Evolutionary conservation across 2,797 vertebrate species (phyloP), one percentile per base, ranked within the genome.

Genomic region (Falco rusticolus): DNA sequence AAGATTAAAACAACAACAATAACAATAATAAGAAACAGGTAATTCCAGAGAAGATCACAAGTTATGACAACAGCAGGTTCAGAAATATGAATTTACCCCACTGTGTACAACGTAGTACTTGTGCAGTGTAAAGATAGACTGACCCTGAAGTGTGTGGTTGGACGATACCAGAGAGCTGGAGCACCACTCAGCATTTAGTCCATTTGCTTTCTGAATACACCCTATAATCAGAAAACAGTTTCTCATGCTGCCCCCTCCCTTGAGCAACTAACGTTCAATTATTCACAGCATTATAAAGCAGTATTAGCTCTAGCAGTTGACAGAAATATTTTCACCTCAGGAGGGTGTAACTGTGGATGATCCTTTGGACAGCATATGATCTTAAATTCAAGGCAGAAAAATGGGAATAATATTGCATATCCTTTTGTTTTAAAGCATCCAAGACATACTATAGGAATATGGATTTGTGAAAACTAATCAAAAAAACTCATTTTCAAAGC

Each of bases 211-310:
- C 88, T 95, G 96, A 97, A 95, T 97, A 95, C 92, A 97, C 90
- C 95, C 95, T 97, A 63, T 94, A 97, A 98, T 97, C 96, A 98
- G 63, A 95, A 95, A 94, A 91, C 66, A 94, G 78, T 96, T 97
- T 96, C 89, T 96, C 93, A 95, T 90, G 89, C 87, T 92, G 96
- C 90, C 96, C 95, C 95, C 94, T 96, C 97, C 97, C 97, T 97
- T 90, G 60, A 96, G 51, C 68, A 97, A 95, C 92, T 93, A 94
- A 92, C 0, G 0, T 85, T 95, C 91, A 92, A 93, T 82, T 85
- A 97, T 94, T 94, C 94, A 96, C 89, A 94, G 85, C 76, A 94
- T 95, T 97, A 93, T 92, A 92, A 97, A 97, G 90, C 50, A 94
- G 93, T 57, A 76, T 74, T 89, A 89, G 91, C 61, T 90, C 65